Conservation (phyloP, 2,797 vertebrate genomes). For the Antrozous pallidus region DNA sequence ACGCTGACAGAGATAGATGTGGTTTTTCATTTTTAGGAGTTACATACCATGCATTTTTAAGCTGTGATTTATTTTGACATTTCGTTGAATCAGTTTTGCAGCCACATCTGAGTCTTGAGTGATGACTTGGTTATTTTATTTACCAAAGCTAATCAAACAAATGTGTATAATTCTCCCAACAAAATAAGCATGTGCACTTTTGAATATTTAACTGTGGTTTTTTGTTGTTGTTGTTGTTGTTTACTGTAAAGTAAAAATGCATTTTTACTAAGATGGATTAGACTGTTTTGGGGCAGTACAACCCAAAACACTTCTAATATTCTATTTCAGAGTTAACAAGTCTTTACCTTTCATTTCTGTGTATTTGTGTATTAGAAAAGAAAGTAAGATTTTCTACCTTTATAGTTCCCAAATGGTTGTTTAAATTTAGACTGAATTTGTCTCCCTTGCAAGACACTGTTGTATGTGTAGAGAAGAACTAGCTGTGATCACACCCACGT, state of each 20-base stretch:
- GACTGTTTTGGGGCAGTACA: slow-evolving; percentile 45
- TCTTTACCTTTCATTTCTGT: background rate
- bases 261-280: slow-evolving; percentile 59
- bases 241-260: slow-evolving; percentile 62
- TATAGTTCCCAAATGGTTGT: background rate
- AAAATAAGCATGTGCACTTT: slow-evolving; percentile 72
- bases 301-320: slow-evolving; percentile 14
- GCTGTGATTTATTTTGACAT: slow-evolving; percentile 79
- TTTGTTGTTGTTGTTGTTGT: slow-evolving; percentile 43
- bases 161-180: slow-evolving; percentile 78
- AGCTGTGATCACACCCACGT: background rate
- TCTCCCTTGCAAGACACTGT: background rate
- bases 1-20: slow-evolving; percentile 75
- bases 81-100: slow-evolving; percentile 74
- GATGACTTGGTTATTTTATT: slow-evolving; percentile 78
- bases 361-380: background rate
- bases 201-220: slow-evolving; percentile 66
- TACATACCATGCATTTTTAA: slow-evolving; percentile 77
- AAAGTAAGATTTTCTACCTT: background rate
- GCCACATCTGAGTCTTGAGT: slow-evolving; percentile 73
- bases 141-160: slow-evolving; percentile 79
- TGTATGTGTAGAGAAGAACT: background rate
- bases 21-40: slow-evolving; percentile 78
- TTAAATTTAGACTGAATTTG: background rate
- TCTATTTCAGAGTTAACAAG: slow-evolving; percentile 21